Evolutionary conservation across 1,140 invertebrate genomes (phyloP).

Genomic region (Mycetomoellerius zeteki): DNA sequence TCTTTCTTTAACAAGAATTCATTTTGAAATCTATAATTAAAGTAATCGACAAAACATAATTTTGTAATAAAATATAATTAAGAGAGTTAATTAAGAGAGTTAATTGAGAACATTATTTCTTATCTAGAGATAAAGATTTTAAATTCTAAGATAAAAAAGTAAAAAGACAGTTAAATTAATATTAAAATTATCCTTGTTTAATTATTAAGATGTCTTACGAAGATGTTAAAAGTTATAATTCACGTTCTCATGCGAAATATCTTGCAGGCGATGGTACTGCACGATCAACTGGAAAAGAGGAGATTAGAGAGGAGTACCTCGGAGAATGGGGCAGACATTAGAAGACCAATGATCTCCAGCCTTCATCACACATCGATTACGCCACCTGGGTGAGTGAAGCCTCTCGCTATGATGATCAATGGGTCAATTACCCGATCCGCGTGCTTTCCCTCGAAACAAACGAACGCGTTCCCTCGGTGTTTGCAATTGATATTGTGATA

Average conservation of each 20-base stretch:
- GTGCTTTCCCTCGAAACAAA: slow-evolving; percentile 53
- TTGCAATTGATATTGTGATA: slow-evolving; percentile 58
- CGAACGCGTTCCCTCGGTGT: slow-evolving; percentile 31
- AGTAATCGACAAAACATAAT: background rate
- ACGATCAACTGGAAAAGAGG: slow-evolving; percentile 84
- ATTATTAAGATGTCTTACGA: background rate
- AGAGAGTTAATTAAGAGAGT: slow-evolving; percentile 11
- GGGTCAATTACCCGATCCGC: slow-evolving; percentile 1
- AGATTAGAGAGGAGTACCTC: slow-evolving; percentile 83
- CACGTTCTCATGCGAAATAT: background rate
- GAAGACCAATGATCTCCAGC: slow-evolving; percentile 80
- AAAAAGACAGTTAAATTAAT: background rate
- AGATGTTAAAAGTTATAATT: slow-evolving; percentile 15
- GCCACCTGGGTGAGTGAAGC: slow-evolving; percentile 80
- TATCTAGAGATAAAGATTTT: background rate
- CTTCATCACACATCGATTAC: slow-evolving; percentile 82
- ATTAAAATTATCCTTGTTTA: background rate
- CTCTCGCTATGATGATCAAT: slow-evolving; percentile 24
- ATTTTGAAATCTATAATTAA: slow-evolving; percentile 8
- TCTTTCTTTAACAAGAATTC: background rate
- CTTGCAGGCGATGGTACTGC: slow-evolving; percentile 83
- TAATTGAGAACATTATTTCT: background rate
- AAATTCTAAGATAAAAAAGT: background rate
- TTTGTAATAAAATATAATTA: background rate
- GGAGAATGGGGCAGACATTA: slow-evolving; percentile 81